Percentiles rank a stretch among this genome's conserved stretches.
phyloP scores from a whole-genome alignment of 2,888 invertebrate species.

The Heliconius aoede region DNA sequence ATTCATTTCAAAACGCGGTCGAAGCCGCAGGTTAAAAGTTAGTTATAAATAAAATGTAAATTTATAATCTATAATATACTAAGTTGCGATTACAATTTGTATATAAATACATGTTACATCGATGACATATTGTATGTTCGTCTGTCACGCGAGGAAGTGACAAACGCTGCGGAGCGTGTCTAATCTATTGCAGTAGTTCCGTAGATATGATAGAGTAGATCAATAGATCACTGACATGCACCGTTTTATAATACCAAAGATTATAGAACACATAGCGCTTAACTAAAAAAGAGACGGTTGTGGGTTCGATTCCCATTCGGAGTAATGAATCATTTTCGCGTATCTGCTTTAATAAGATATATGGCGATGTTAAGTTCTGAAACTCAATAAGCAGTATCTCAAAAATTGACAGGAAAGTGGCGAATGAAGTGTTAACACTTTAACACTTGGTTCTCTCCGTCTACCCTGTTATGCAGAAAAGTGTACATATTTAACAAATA shows the following conservation, averaged over 20 bases:
- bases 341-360: too few species aligned
- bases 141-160: constrained; percentile 37
- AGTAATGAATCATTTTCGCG: too few species aligned
- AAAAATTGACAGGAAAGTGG: not conserved
- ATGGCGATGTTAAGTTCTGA: too few species aligned
- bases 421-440: too few species aligned
- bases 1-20: not conserved
- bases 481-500: too few species aligned
- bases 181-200: constrained; percentile 26
- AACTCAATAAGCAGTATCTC: not conserved
- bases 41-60: not conserved
- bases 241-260: not conserved
- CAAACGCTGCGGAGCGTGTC: constrained; percentile 21
- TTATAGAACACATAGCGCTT: not conserved
- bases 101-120: constrained; percentile 19
- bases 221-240: constrained; percentile 24
- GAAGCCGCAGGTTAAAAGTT: not conserved
- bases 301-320: too few species aligned
- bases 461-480: too few species aligned
- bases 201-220: constrained; percentile 24
- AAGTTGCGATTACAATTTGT: constrained; percentile 1
- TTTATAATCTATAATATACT: not conserved
- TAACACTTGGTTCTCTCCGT: too few species aligned
- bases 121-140: constrained; percentile 13
- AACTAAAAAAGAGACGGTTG: too few species aligned